Evolutionary conservation across 2,113 vertebrate species (phyloP).

Genomic region (Piprites chloris): DNA sequence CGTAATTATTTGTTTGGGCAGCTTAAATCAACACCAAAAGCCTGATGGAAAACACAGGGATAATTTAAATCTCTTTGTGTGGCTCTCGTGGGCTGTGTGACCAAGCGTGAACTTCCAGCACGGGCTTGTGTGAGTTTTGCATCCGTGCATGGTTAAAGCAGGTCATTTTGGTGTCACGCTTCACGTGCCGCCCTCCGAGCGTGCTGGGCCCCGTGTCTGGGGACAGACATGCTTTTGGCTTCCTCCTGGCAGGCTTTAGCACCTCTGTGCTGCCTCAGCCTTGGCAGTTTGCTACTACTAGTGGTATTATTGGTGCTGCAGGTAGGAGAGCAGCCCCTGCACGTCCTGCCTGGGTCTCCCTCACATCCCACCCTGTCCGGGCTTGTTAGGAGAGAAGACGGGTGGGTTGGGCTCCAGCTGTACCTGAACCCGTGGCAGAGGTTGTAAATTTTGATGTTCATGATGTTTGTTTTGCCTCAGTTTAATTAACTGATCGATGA

Average conservation of each 20-base stretch:
- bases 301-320: accelerated
- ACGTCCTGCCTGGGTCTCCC: accelerated
- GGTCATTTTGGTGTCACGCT: not conserved
- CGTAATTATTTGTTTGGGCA: slow-evolving; percentile 76
- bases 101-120: slow-evolving; percentile 20
- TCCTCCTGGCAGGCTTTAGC: not conserved
- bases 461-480: slow-evolving; percentile 60
- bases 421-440: not conserved
- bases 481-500: slow-evolving; percentile 66
- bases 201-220: not conserved
- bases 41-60: slow-evolving; percentile 63
- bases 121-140: not conserved
- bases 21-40: slow-evolving; percentile 71
- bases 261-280: accelerated
- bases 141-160: accelerated
- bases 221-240: accelerated
- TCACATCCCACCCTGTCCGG: not conserved
- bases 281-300: accelerated
- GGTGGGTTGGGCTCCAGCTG: not conserved
- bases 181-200: not conserved
- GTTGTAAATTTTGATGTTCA: slow-evolving; percentile 36
- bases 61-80: slow-evolving; percentile 54
- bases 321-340: not conserved
- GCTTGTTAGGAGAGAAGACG: not conserved
- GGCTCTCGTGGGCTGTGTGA: slow-evolving; percentile 45